These are phyloP conservation scores for Actenoides lindsayi DNA, from an alignment of 2,113 vertebrate genomes.

Conservation along the genomic window DNA sequence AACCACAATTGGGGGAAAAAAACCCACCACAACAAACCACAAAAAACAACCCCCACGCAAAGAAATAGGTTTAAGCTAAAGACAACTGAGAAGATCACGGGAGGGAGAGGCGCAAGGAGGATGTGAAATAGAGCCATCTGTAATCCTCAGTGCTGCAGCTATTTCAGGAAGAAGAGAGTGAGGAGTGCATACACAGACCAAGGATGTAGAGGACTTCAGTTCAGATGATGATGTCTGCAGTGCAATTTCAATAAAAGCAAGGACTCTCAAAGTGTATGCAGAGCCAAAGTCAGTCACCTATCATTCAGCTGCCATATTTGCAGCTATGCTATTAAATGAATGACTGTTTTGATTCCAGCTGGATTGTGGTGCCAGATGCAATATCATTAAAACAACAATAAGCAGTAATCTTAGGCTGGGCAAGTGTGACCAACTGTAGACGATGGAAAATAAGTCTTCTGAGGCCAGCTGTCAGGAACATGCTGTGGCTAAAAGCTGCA, in stretches of 20 bases:
- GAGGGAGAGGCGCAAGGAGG: background rate
- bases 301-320: background rate
- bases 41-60: background rate
- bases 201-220: background rate
- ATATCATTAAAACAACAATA: background rate
- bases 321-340: background rate
- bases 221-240: background rate
- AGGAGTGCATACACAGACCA: background rate
- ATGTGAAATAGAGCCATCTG: background rate
- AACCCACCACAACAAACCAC: too few species aligned
- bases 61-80: background rate
- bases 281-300: background rate
- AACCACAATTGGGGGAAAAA: fast-evolving
- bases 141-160: background rate
- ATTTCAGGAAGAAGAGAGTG: background rate
- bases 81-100: background rate
- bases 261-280: background rate
- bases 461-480: conserved; percentile 15
- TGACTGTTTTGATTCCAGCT: background rate
- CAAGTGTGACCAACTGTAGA: background rate
- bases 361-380: background rate
- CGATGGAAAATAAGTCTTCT: background rate
- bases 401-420: background rate
- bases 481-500: background rate
- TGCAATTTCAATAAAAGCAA: background rate